Evolutionary conservation across 2,113 vertebrate species (phyloP), one percentile per base, ranked within the genome.

Genomic region (Mesitornis unicolor): DNA sequence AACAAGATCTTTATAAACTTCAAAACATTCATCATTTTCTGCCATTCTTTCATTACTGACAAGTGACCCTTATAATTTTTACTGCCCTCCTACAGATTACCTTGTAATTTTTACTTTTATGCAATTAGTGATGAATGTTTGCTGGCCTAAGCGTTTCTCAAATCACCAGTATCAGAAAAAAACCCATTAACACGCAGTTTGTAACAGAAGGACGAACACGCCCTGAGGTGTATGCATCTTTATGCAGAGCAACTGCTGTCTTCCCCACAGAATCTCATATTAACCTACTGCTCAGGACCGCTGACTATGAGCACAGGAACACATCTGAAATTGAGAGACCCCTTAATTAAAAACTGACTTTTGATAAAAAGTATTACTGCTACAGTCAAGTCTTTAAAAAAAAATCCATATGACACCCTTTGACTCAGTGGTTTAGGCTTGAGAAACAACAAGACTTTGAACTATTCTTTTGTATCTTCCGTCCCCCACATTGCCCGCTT

Each of bases 181-280:
- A 86, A 1, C 71, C n/a, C 73, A 85, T 95, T 90, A 88, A 79
- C 79, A 79, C 93, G 86, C 80, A 91, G 65, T 59, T 83, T 86
- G 61, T 71, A 93, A 87, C 71, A 94, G 91, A 97, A 92, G 86
- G 90, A 83, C 90, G 96, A 95, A 94, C 77, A 87, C 64, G 92
- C 94, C 94, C 91, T 60, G 91, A 90, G 94, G 90, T 90, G 90
- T 78, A 61, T 33, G 50, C 76, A 76, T 95, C 92, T 90, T 85
- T 77, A 85, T 94, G 89, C 89, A 95, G 61, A 95, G 64, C 51
- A 91, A 90, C 85, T 89, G 71, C 78, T 93, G 28, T 9, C 78
- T 84, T 89, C 81, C 69, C 31, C 45, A n/a, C 53, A 70, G 53
- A 73, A 93, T 84, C 80, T 89, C 76, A 19, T 33, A 67, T 78